Evolutionary conservation across 2,797 vertebrate genomes (phyloP).

Genomic region (Chrosomus eos): DNA sequence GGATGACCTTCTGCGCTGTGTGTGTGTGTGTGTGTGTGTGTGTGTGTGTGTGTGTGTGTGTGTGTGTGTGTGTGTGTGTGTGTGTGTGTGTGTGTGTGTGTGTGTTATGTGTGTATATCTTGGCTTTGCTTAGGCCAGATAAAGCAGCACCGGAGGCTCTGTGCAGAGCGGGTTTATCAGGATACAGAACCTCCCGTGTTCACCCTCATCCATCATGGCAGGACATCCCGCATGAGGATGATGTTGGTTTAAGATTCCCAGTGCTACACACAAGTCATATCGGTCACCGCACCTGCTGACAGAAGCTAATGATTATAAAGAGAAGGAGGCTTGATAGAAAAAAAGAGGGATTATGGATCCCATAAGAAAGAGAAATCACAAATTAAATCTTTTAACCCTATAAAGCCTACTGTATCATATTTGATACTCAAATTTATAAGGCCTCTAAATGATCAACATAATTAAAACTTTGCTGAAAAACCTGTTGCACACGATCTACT

Average conservation of each 20-base stretch:
- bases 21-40: not conserved
- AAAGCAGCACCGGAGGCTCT: conserved; percentile 21
- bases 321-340: not conserved
- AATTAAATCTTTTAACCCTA: not conserved
- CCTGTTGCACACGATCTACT: not conserved
- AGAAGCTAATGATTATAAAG: conserved; percentile 42
- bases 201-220: conserved; percentile 53
- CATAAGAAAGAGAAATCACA: not conserved
- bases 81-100: not conserved
- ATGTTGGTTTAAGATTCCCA: conserved; percentile 36
- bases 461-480: not conserved
- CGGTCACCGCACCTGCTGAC: conserved; percentile 27
- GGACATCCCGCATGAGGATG: conserved; percentile 40
- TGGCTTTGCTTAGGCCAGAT: conserved; percentile 32
- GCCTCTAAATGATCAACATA: not conserved
- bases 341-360: not conserved
- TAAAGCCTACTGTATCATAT: not conserved
- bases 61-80: not conserved
- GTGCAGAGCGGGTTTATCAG: conserved; percentile 39
- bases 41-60: not conserved
- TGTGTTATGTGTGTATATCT: not conserved
- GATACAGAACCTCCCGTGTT: conserved; percentile 34
- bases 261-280: conserved; percentile 34
- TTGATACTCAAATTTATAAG: not conserved
- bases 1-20: conserved; percentile 25